Evolutionary conservation across 2,113 vertebrate species (phyloP), one percentile per base, ranked within the genome.

Genomic region (Phalacrocorax aristotelis): DNA sequence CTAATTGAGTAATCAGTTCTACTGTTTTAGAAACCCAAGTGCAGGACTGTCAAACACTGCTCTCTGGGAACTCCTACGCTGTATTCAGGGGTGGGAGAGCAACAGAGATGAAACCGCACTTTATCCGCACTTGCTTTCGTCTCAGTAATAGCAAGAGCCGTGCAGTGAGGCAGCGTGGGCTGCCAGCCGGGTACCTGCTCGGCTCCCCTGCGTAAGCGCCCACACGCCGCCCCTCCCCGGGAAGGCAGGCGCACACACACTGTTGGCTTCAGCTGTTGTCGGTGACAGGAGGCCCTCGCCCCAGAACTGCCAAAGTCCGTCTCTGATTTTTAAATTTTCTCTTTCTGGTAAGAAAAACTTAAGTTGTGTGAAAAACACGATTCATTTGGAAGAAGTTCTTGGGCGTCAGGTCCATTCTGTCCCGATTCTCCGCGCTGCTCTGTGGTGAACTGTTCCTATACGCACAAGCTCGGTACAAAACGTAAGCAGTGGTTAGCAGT

Each of bases 391-490:
- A 64, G 10, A 65, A 15, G 44, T 60, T 48, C 22, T 55, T 64
- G 51, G 51, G 38, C 52, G 42, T 22, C 11, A 3, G 36, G 60
- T 78, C 46, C 15, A 2, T 11, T 52, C 58, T 22, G 21, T 26
- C 15, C 17, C 5, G 13, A 18, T 10, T 46, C 38, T 16, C 40
- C 34, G 4, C 15, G 0, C 40, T 22, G 72, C 44, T 38, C 40
- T 15, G 8, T 7, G 34, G 55, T 16, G 11, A 18, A 3, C 6
- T 1, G 3, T 6, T 68, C 65, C 51, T n/a, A 2, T 12, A 2
- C 1, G 21, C 11, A 2, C 7, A 15, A 26, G 22, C 38, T 6
- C 8, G 11, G 34, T 64, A 21, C 25, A 7, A 23, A 40, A 64
- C 2, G 0, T n/a, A 10, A 5, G 27, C 48, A 14, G 48, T 5